Evolutionary conservation across 2,888 invertebrate species (phyloP).

Genomic region (Synanthedon formicaeformis): DNA sequence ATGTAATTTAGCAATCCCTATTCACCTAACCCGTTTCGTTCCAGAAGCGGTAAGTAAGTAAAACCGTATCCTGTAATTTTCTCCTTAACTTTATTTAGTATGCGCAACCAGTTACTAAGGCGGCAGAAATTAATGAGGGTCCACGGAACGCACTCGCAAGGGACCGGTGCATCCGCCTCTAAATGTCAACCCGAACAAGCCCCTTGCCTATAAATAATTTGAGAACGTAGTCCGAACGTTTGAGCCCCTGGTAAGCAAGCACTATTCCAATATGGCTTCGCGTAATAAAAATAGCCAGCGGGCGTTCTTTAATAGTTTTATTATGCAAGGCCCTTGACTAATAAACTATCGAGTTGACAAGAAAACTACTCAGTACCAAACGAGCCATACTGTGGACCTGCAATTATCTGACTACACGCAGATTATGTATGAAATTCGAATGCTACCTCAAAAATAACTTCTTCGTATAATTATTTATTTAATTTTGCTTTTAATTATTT

Average conservation of each 20-base stretch:
- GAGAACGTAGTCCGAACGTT: conserved; percentile 34
- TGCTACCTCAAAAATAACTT: no score
- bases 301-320: conserved; percentile 15
- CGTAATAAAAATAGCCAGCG: conserved; percentile 45
- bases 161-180: conserved; percentile 50
- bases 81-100: conserved; percentile 17
- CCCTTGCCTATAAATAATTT: conserved; percentile 57
- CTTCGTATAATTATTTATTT: no score
- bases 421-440: no score
- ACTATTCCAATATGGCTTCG: conserved; percentile 47
- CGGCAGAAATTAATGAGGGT: conserved; percentile 50
- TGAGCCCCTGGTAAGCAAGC: conserved; percentile 21
- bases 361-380: conserved; percentile 11
- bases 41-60: neutral
- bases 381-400: neutral
- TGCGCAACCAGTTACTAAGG: conserved; percentile 34
- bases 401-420: no score
- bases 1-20: neutral
- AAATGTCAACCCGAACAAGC: conserved; percentile 56
- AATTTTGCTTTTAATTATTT: no score
- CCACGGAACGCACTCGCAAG: conserved; percentile 24
- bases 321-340: conserved; percentile 26
- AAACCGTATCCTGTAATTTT: conserved; percentile 12
- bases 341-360: conserved; percentile 14
- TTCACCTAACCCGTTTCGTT: neutral